Percentiles rank a stretch among this genome's conserved stretches.
Conservation (phyloP, 2,113 vertebrate species). For the Gambusia affinis region DNA sequence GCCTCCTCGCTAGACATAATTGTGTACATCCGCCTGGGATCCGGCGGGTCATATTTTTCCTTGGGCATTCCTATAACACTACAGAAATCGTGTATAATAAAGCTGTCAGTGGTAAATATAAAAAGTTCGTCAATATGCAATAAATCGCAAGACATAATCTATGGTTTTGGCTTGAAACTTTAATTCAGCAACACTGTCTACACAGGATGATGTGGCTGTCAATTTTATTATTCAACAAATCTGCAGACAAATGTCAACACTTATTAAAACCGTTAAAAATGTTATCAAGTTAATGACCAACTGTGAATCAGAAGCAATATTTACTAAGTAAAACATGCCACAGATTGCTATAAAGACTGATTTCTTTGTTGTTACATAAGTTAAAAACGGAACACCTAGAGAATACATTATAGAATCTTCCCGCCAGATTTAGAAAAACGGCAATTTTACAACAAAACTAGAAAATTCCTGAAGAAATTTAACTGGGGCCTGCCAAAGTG, state of each 20-base stretch:
- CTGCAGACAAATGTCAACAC: neutral
- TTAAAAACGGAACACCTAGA: conserved; percentile 9
- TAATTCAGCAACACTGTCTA: neutral
- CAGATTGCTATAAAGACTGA: conserved; percentile 2
- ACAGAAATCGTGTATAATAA: conserved; percentile 17
- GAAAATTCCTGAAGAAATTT: too few species aligned
- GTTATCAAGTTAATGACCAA: neutral
- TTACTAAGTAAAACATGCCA: neutral
- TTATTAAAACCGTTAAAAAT: neutral
- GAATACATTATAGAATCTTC: neutral
- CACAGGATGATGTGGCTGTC: neutral
- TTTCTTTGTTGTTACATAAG: conserved; percentile 58
- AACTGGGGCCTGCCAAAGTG: too few species aligned
- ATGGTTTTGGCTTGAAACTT: neutral
- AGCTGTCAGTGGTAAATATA: neutral
- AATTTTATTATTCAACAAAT: neutral
- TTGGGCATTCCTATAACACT: conserved; percentile 96
- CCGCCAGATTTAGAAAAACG: neutral
- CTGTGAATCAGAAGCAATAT: neutral
- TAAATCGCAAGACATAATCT: neutral
- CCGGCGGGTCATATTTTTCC: conserved; percentile 99
- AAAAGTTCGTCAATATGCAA: neutral
- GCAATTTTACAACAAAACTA: neutral
- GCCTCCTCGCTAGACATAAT: conserved; percentile 98
- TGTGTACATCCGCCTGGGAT: conserved; percentile 99